phyloP scores from a whole-genome alignment of 2,888 invertebrate species.

The Rhagonycha fulva region DNA sequence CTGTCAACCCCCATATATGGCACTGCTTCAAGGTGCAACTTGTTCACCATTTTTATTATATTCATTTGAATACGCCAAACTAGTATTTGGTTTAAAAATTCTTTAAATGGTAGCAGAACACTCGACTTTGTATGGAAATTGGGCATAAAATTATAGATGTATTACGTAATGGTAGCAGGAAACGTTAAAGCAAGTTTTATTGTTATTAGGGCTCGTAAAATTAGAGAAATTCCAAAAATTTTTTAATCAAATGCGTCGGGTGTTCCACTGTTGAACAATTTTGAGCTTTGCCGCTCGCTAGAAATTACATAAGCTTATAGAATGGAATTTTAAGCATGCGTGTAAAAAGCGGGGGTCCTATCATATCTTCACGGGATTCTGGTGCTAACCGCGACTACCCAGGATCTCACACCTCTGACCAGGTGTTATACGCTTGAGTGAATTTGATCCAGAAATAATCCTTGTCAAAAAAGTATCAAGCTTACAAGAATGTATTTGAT shows the following conservation, averaged over 20 bases:
- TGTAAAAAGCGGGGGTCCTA: constrained; percentile 33
- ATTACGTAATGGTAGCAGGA: background rate
- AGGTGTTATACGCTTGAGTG: constrained; percentile 39
- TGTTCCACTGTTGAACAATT: too few species aligned
- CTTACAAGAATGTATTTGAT: background rate
- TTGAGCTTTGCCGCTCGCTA: constrained; percentile 8
- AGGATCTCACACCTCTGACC: constrained; percentile 41
- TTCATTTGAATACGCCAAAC: constrained; percentile 8
- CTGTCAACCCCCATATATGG: constrained; percentile 24
- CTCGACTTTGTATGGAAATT: background rate
- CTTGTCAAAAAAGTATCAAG: constrained; percentile 23
- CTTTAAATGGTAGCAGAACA: background rate
- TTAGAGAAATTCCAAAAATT: background rate
- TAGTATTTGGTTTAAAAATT: constrained; percentile 4
- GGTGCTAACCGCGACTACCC: constrained; percentile 34
- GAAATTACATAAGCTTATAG: constrained; percentile 4
- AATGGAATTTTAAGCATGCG: constrained; percentile 37
- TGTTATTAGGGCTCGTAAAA: background rate
- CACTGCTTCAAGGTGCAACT: constrained; percentile 19
- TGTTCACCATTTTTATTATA: constrained; percentile 16
- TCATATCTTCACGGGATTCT: constrained; percentile 35
- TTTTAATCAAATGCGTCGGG: background rate
- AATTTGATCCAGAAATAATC: constrained; percentile 37
- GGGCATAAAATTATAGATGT: background rate
- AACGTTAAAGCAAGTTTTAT: background rate